Conservation (phyloP, 2,113 vertebrate species). For the Vimba vimba region DNA sequence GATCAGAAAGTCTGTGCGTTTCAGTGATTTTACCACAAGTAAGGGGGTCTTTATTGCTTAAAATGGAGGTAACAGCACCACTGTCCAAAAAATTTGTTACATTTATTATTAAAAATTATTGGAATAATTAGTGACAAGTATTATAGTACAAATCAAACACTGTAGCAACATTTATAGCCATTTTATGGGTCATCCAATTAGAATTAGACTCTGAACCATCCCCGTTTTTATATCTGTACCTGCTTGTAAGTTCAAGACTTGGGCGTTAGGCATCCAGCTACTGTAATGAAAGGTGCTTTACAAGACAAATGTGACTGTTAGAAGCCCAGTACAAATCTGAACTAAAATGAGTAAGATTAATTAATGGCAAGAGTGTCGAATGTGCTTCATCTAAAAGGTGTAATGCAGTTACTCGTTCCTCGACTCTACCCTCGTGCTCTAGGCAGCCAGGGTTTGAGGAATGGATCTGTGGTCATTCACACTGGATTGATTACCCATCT, state of each 20-base stretch:
- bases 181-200: not conserved
- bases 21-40: not conserved
- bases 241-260: not conserved
- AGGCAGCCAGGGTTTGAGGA: not conserved
- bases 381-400: conserved; percentile 39
- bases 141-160: not conserved
- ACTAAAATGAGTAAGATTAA: not conserved
- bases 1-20: not conserved
- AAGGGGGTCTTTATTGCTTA: not conserved
- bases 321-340: not conserved
- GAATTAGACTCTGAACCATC: not conserved
- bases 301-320: not conserved
- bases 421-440: not conserved
- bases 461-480: conserved; percentile 37
- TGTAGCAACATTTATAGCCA: not conserved
- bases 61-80: not conserved
- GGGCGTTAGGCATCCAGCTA: not conserved
- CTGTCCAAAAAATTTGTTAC: not conserved
- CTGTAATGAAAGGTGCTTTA: not conserved
- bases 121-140: not conserved
- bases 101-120: not conserved
- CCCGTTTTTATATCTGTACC: not conserved
- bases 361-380: not conserved
- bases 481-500: conserved; percentile 38
- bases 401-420: not conserved